Conservation (phyloP, 2,797 vertebrate genomes). For the Chrysocyon brachyurus region DNA sequence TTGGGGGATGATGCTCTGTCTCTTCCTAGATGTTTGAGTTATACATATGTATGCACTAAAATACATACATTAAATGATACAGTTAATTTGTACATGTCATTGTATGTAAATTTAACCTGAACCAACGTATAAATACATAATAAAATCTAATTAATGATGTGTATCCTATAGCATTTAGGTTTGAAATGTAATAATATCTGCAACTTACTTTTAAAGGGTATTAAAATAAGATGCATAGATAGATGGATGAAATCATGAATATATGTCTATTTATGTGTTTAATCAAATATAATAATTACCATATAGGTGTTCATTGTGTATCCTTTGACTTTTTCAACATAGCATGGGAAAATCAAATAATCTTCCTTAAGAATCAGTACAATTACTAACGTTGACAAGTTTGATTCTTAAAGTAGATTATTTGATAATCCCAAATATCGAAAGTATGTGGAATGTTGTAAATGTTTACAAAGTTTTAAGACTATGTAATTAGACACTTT, state of each 20-base stretch:
- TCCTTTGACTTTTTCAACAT: not conserved
- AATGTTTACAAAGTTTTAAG: conserved; percentile 80
- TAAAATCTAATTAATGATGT: not conserved
- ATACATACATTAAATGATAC: not conserved
- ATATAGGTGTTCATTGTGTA: not conserved
- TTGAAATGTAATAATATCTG: not conserved
- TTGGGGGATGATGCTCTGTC: not conserved
- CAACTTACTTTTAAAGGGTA: not conserved
- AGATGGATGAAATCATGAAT: not conserved
- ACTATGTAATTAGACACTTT: conserved; percentile 74
- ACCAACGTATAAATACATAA: not conserved
- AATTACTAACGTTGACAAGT: too few relatives aligned
- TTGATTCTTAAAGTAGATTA: too few relatives aligned
- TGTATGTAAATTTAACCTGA: not conserved
- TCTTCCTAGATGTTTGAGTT: not conserved
- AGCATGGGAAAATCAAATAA: conserved; percentile 65
- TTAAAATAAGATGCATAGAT: not conserved
- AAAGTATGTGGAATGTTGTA: conserved; percentile 77
- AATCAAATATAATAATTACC: not conserved
- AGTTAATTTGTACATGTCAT: not conserved
- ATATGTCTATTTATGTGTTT: not conserved
- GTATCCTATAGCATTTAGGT: not conserved
- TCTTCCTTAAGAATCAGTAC: conserved; percentile 67
- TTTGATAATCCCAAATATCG: conserved; percentile 79
- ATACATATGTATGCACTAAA: not conserved